phyloP scores from a whole-genome alignment of 2,888 invertebrate species.

The Odontocerum albicorne region DNA sequence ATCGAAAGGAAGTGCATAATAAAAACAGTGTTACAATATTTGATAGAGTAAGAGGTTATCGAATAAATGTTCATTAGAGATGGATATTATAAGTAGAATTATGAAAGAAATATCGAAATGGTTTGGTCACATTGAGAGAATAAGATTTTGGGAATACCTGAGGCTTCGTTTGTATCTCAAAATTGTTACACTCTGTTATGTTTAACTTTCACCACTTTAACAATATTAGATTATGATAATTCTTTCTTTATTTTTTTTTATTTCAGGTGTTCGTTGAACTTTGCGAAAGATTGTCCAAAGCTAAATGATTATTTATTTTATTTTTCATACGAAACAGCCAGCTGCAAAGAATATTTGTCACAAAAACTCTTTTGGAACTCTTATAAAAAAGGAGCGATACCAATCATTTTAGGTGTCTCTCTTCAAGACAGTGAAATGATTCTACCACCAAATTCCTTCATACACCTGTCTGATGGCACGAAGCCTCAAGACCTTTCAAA shows the following conservation, averaged over 20 bases:
- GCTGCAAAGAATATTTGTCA: constrained; percentile 69
- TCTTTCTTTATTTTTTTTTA: constrained; percentile 13
- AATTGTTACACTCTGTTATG: no score
- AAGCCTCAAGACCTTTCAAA: constrained; percentile 54
- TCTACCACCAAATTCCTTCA: constrained; percentile 64
- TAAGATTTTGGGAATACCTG: no score
- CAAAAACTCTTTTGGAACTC: constrained; percentile 72
- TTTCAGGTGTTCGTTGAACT: constrained; percentile 67
- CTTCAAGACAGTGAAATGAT: constrained; percentile 49
- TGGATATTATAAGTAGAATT: no score
- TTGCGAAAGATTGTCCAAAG: constrained; percentile 58
- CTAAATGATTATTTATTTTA: constrained; percentile 67
- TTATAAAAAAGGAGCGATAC: constrained; percentile 62
- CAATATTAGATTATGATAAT: constrained; percentile 39
- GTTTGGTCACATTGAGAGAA: no score
- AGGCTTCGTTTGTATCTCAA: no score
- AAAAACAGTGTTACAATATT: no score
- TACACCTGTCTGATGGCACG: constrained; percentile 61
- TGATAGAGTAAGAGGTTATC: no score
- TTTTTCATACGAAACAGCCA: constrained; percentile 69
- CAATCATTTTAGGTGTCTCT: constrained; percentile 65
- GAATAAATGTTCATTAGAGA: no score
- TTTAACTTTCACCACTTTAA: no score
- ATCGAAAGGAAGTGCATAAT: no score
- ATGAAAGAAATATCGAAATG: no score